Evolutionary conservation across 2,888 invertebrate species (phyloP).

Genomic region (Eristalis pertinax): DNA sequence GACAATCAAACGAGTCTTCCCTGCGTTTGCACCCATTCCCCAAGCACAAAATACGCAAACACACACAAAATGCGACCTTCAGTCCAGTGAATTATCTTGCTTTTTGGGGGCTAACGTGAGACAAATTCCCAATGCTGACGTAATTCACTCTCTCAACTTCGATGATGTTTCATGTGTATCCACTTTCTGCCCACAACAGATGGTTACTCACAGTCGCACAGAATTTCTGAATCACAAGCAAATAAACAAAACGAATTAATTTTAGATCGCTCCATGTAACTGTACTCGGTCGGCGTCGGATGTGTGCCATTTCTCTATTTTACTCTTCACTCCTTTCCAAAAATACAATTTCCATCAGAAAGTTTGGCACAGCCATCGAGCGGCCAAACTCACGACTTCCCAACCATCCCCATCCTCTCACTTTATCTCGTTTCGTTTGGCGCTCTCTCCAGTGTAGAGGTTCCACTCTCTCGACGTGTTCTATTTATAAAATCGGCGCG

Average conservation of each 20-base stretch:
- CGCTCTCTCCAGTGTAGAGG: neutral
- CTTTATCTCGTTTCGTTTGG: conserved; percentile 21
- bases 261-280: conserved; percentile 27
- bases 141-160: neutral
- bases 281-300: conserved; percentile 12
- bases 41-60: neutral
- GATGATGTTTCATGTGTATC: neutral
- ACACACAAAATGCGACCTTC: neutral
- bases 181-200: conserved; percentile 9
- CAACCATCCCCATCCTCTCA: conserved; percentile 29
- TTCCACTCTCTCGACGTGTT: neutral
- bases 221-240: conserved; percentile 8
- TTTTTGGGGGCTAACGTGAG: neutral
- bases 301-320: conserved; percentile 34
- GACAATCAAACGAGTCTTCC: neutral
- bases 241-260: conserved; percentile 10
- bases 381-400: conserved; percentile 23
- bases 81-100: neutral
- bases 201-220: conserved; percentile 19
- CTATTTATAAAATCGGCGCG: conserved; percentile 23
- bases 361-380: neutral
- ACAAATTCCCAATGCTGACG: neutral
- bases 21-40: neutral
- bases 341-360: conserved; percentile 42
- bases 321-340: conserved; percentile 28